Conservation (phyloP, 2,888 invertebrate genomes). For the Dendrolimus houi region DNA sequence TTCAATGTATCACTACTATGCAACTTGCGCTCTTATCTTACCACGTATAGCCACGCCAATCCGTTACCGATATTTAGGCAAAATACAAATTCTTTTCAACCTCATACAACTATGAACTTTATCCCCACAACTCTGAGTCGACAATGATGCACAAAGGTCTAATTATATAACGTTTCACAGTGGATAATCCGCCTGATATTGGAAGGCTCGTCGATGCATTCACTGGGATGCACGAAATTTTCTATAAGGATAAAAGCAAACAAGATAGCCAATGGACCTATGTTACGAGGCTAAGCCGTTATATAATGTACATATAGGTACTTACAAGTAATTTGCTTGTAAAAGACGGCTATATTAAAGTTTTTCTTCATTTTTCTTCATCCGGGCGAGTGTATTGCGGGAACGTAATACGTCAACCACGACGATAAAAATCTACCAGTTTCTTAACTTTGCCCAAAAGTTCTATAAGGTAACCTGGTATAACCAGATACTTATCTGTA, state of each 20-base stretch:
- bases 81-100: slow-evolving; percentile 54
- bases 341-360: neutral
- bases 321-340: slow-evolving; percentile 1
- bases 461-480: too few species aligned
- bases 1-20: slow-evolving; percentile 69
- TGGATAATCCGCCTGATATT: slow-evolving; percentile 70
- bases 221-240: slow-evolving; percentile 72
- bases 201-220: slow-evolving; percentile 71
- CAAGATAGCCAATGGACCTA: slow-evolving; percentile 69
- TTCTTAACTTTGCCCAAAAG: too few species aligned
- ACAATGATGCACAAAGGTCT: slow-evolving; percentile 22
- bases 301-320: neutral
- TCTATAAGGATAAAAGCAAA: slow-evolving; percentile 76
- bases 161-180: slow-evolving; percentile 61
- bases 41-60: slow-evolving; percentile 62
- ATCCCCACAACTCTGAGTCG: slow-evolving; percentile 24
- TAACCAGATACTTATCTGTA: too few species aligned
- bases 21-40: slow-evolving; percentile 60
- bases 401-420: too few species aligned
- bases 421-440: too few species aligned
- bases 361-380: too few species aligned
- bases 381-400: too few species aligned
- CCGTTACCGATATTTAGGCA: slow-evolving; percentile 73
- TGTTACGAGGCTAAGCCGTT: slow-evolving; percentile 33
- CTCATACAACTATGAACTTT: slow-evolving; percentile 35